Percentiles rank a stretch among this genome's conserved stretches.
These are phyloP conservation scores for Xiphophorus maculatus DNA, from an alignment of 2,113 vertebrate species.

Conservation along the genomic window DNA sequence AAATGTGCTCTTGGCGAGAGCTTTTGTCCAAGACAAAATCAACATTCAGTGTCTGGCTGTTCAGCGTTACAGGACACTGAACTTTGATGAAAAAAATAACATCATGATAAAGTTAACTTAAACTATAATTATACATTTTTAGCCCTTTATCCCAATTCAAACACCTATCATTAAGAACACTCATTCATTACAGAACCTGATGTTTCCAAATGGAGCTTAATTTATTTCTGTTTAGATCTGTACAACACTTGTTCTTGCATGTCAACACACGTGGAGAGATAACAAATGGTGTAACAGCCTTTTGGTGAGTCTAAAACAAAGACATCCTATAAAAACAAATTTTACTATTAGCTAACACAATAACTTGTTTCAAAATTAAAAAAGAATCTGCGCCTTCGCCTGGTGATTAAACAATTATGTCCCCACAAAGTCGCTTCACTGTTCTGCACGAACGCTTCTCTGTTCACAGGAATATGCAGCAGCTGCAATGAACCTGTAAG, in stretches of 20 bases:
- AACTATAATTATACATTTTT: neutral
- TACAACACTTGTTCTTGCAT: no score
- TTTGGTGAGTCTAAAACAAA: no score
- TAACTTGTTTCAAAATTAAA: neutral
- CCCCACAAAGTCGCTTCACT: conserved; percentile 27
- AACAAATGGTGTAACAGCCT: no score
- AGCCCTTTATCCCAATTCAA: no score
- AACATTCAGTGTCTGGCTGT: neutral
- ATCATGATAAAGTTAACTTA: no score
- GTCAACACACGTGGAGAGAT: no score
- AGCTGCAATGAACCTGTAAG: conserved; percentile 53
- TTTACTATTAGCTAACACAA: neutral
- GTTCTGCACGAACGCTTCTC: conserved; percentile 32
- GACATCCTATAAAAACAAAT: no score
- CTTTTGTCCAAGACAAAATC: neutral
- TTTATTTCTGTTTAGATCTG: no score
- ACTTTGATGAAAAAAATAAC: no score
- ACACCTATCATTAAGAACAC: neutral
- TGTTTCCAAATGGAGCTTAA: no score
- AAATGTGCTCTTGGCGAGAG: neutral
- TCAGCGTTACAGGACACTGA: neutral
- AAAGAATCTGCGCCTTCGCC: neutral
- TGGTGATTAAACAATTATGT: conserved; percentile 14
- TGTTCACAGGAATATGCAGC: conserved; percentile 35
- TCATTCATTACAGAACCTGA: neutral